A percentile compares a stretch with the other conserved stretches of the same genome.
Evolutionary conservation across 1,140 invertebrate genomes (phyloP).

Genomic region (Apis florea): DNA sequence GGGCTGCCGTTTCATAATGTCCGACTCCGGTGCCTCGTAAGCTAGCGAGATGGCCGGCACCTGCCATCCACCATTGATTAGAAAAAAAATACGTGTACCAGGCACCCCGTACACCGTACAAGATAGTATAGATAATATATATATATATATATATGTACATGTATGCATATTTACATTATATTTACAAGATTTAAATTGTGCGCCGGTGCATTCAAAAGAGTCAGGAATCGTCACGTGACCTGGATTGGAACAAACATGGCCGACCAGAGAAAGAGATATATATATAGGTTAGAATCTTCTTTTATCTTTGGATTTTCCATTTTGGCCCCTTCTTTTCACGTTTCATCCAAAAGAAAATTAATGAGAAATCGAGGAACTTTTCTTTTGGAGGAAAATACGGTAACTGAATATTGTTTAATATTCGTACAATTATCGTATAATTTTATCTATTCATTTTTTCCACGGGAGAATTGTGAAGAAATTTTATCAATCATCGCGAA

Average conservation of each 20-base stretch:
- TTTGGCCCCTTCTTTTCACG: too few relatives aligned
- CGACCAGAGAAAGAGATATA: background rate
- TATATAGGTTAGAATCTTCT: too few relatives aligned
- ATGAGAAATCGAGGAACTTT: too few relatives aligned
- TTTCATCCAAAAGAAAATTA: too few relatives aligned
- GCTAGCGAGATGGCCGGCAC: constrained; percentile 98
- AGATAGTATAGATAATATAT: constrained; percentile 43
- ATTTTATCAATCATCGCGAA: background rate
- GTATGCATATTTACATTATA: constrained; percentile 43
- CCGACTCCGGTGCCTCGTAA: constrained; percentile 97
- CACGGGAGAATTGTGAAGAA: background rate
- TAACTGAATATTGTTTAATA: too few relatives aligned
- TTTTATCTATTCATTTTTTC: background rate
- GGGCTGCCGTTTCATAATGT: constrained; percentile 98
- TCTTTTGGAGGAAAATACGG: too few relatives aligned
- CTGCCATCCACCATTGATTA: constrained; percentile 83
- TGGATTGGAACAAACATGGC: background rate
- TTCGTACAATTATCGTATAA: too few relatives aligned
- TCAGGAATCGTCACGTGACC: constrained; percentile 34
- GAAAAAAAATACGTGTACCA: constrained; percentile 67
- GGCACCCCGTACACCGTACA: constrained; percentile 56
- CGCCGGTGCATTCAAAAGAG: constrained; percentile 61
- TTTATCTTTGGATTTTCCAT: too few relatives aligned
- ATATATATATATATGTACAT: constrained; percentile 44
- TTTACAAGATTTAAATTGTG: constrained; percentile 47